Conservation (phyloP, 2,797 vertebrate species). For the Esox lucius region DNA sequence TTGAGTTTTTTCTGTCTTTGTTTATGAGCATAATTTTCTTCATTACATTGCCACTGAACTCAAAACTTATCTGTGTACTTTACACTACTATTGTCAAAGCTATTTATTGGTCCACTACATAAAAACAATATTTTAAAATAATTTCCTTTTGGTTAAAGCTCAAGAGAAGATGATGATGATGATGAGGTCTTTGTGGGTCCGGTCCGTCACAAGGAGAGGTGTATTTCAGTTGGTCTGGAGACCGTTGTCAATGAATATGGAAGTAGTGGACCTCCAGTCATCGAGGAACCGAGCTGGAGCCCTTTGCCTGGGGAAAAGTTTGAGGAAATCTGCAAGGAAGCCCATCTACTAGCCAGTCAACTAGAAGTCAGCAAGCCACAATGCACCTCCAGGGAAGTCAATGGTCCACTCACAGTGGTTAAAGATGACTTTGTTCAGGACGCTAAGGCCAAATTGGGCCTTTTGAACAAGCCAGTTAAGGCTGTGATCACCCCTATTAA, state of each 20-base stretch:
- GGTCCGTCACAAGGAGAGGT: constrained; percentile 75
- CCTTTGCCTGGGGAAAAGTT: constrained; percentile 81
- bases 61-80: background rate
- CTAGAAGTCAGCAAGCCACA: constrained; percentile 62
- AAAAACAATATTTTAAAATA: background rate
- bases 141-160: constrained; percentile 64
- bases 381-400: background rate
- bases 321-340: constrained; percentile 87
- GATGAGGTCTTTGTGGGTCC: constrained; percentile 88
- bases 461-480: constrained; percentile 63
- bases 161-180: constrained; percentile 74
- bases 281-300: constrained; percentile 72
- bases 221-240: constrained; percentile 64
- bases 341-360: constrained; percentile 78
- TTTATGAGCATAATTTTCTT: background rate
- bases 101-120: background rate
- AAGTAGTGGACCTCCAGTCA: background rate
- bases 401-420: background rate
- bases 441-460: constrained; percentile 68
- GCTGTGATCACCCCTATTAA: constrained; percentile 77
- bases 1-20: background rate
- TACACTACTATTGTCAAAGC: background rate
- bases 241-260: constrained; percentile 20
- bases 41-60: background rate
- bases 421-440: constrained; percentile 77